phyloP scores from a whole-genome alignment of 2,797 vertebrate genomes.

The Pangasius krempfi region DNA sequence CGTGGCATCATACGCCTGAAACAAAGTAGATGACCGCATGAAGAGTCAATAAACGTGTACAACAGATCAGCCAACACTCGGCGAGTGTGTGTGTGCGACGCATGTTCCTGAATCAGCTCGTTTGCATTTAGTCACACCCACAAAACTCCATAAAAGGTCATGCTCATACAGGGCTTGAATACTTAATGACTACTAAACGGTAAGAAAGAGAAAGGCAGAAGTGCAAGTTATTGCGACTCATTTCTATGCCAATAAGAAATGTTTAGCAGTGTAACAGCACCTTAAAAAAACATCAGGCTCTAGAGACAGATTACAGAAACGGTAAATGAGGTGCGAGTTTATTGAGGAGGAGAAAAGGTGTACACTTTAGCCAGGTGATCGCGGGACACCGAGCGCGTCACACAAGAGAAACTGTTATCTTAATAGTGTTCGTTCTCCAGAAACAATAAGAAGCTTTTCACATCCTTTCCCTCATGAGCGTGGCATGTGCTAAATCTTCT shows the following conservation, averaged over 20 bases:
- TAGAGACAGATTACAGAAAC: background rate
- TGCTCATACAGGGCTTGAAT: background rate
- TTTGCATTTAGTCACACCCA: background rate
- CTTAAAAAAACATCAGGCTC: background rate
- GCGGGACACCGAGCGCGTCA: too few relatives aligned
- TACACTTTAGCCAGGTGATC: too few relatives aligned
- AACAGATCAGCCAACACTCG: background rate
- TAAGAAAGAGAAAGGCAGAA: background rate
- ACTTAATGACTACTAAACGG: background rate
- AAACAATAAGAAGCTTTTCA: background rate
- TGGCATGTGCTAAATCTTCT: background rate
- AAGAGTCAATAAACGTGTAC: background rate
- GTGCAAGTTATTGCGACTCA: background rate
- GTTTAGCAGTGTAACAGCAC: background rate
- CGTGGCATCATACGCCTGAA: constrained; percentile 88
- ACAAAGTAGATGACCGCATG: background rate
- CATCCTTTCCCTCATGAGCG: background rate
- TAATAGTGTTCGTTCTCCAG: too few relatives aligned
- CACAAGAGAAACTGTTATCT: too few relatives aligned
- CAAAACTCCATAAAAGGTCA: background rate
- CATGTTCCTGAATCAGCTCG: background rate
- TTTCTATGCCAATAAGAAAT: background rate
- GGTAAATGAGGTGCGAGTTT: background rate
- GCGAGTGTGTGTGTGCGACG: background rate
- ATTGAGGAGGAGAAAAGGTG: background rate